Evolutionary conservation across 30 jellyfish, hydroid and myxozoan genomes (phyloP), one percentile per base, ranked within the genome.

Genomic region (Aurelia aurita complex sp. Pacific): DNA sequence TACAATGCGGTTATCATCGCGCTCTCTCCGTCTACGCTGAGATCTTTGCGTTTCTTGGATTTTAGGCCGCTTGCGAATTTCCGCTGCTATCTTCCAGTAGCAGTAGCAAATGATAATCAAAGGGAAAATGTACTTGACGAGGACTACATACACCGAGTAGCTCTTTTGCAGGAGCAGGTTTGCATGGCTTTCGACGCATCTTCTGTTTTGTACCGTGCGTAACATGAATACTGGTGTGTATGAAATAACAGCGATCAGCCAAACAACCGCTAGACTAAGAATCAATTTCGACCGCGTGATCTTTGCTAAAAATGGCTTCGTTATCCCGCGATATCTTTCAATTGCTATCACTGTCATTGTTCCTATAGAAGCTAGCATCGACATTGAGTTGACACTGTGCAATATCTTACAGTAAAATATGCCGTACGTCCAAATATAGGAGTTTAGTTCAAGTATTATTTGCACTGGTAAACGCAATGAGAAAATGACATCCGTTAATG

Each of bases 251-350:
- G 96, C 38, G 17, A 87, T 35, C 11, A 63, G 33, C 96, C 96
- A 87, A 1, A 87, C 79, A 1, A 78, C 16, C 5, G 63, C 77
- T n/a, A 87, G 57, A 35, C 87, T 85, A 33, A 11, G 1, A 18
- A 66, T 43, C 40, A 68, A 13, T 12, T 67, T 80, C 19, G 90
- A 52, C 52, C 82, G 81, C 63, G 13, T 80, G 32, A 80, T 50
- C 42, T 66, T 67, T 15, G 79, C 63, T 10, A 77, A 10, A 11
- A 63, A 38, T 16, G 66, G 67, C 67, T 50, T 59, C 40, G 81
- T 55, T 10, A 78, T 74, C 18, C 90, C 96, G 68, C 96, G 96
- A 60, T 79, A 79, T 51, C 96, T 67, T 64, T 87, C 96, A 3
- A 87, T 16, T 29, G 96, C 96, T 10, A 87, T 77, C 61, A 79